Base-by-base conservation (phyloP, 2,888 invertebrate species). In the Corbicula japonica region DNA sequence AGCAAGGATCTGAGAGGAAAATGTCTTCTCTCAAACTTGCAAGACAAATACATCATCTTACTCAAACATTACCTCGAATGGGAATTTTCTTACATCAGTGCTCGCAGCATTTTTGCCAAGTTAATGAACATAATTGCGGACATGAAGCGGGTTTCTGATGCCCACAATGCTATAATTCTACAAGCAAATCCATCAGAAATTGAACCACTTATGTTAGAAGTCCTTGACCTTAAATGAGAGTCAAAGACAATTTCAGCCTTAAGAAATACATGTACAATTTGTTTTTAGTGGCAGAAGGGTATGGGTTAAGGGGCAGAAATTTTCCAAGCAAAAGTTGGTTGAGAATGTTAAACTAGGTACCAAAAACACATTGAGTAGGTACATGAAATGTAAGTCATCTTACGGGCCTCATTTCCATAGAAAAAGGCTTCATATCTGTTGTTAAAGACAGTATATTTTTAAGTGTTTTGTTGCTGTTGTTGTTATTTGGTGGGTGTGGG, bases 151-250 rank as follows among this genome's bases (percentile, higher is more conserved):
- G 94, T 98, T 66, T 97, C 98, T 77, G 97, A 98, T 88, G 97
- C 97, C 88, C 96, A 98, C n/a, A 97, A 98, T 10, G 96, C 96
- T 46, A 97, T 98, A 4, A 97, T 98, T 93, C 95, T 98, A 32
- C 97, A 98, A 94, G 97, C 98, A 0, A 98, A 98, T 94, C 98
- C 98, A 35, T 95, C 96, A 76, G 96, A 96, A 91, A 97, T 99
- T 54, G 98, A 98, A 90, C 99, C 98, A 0, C 94, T 99, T 44
- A 95, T 99, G 56, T 96, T 98, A 93, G 98, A 99, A 95, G 98
- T 99, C 91, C 98, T 99, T 90, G 98, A 98, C 94, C 95, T 98
- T 80, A 91, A 92, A 71, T 89, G 60, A 78, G 48, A 48, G 18
- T 44, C 2, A 44, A 44, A 18, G 6, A 6, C 1, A n/a, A 44